Evolutionary conservation across 2,113 vertebrate genomes (phyloP), one percentile per base, ranked within the genome.

Genomic region (Genyomyrus donnyi): DNA sequence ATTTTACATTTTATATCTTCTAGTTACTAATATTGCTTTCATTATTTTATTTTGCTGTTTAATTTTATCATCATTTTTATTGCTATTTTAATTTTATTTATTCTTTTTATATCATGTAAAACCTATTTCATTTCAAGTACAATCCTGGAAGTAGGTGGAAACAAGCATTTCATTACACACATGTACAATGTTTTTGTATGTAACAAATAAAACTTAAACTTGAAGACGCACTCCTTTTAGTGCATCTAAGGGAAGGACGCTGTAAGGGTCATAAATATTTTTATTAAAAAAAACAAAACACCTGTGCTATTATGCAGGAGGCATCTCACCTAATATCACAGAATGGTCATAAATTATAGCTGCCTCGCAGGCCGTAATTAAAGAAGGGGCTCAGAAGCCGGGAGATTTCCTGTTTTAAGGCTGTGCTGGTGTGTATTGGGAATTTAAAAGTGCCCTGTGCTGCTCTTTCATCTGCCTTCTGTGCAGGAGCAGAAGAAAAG

Each of bases 281-380:
- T 39, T 77, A 31, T 74, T 10, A 3, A 6, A 74, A 35, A 39
- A 31, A 74, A 35, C 5, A 31, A 74, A 35, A 77, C 11, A 31
- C 62, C 24, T n/a, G 21, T 85, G 45, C 83, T 10, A n/a, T 48
- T 48, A 46, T 48, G 83, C 83, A 85, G 21, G 35, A 42, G 35
- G 74, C 7, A 42, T 42, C 74, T 80, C 74, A 84, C 45, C 21
- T 84, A 19, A 84, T 84, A 48, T 84, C 80, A 85, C 45, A 10
- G 21, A 85, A 48, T 46, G 83, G 45, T 11, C 83, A 85, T 85
- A 48, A 85, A 85, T 45, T n/a, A 48, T 85, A 19, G 83, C 39
- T 85, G 45, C 45, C 83, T 85, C 24, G 42, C 83, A 85, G 45
- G 83, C 83, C 24, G 8, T 85, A 85, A 85, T 85, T 85, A 85